These are phyloP conservation scores for Bombyx mandarina DNA, from an alignment of 1,140 invertebrate species.

Conservation along the genomic window DNA sequence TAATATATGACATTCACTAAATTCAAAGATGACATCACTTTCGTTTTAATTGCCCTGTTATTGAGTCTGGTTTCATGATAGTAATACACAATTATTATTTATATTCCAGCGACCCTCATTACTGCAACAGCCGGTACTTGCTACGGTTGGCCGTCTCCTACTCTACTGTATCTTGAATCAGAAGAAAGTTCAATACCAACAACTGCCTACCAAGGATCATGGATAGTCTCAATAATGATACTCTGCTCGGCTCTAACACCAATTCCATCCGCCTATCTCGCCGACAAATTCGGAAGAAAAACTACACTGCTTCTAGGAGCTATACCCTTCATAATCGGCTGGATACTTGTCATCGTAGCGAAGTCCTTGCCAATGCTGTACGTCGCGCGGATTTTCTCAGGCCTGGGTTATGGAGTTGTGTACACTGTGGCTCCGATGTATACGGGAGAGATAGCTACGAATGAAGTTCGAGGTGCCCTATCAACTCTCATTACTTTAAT, in stretches of 20 bases:
- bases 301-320: slow-evolving; percentile 74
- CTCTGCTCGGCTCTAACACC: slow-evolving; percentile 64
- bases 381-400: slow-evolving; percentile 71
- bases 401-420: slow-evolving; percentile 79
- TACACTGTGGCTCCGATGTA: slow-evolving; percentile 78
- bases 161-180: slow-evolving; percentile 63
- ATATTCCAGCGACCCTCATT: slow-evolving; percentile 64
- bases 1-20: background rate
- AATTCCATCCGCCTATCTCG: slow-evolving; percentile 62
- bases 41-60: background rate
- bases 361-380: slow-evolving; percentile 68
- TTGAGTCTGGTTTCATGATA: background rate
- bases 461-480: slow-evolving; percentile 78
- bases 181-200: slow-evolving; percentile 66
- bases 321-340: slow-evolving; percentile 77
- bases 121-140: slow-evolving; percentile 68
- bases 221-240: slow-evolving; percentile 74
- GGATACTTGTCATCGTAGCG: slow-evolving; percentile 74
- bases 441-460: slow-evolving; percentile 77
- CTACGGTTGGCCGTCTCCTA: slow-evolving; percentile 76
- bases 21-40: background rate
- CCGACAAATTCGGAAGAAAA: slow-evolving; percentile 76
- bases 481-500: slow-evolving; percentile 79
- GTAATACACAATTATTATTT: slow-evolving; percentile 13
- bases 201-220: slow-evolving; percentile 72